A percentile compares a stretch with the other conserved stretches of the same genome.
These are phyloP conservation scores for Orthosia gracilis DNA, from an alignment of 2,888 invertebrate genomes.

Conservation along the genomic window DNA sequence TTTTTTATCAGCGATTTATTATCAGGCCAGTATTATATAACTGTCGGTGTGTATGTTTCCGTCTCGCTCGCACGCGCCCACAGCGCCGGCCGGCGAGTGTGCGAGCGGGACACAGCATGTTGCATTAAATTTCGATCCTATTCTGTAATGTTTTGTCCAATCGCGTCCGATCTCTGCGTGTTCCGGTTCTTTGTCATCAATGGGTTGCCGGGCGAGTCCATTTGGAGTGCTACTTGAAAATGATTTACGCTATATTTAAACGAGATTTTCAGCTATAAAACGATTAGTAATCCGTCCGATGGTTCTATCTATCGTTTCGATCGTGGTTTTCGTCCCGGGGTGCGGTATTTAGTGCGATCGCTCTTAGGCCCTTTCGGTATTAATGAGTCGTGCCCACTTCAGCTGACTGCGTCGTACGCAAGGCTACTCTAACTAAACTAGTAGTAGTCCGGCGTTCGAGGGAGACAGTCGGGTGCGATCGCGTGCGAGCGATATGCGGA, in stretches of 20 bases:
- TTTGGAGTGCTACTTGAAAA: conserved; percentile 81
- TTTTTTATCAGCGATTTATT: conserved; percentile 90
- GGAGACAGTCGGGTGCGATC: conserved; percentile 78
- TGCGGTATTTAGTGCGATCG: conserved; percentile 78
- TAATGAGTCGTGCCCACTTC: conserved; percentile 88
- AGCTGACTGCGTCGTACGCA: conserved; percentile 91
- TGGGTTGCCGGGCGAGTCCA: conserved; percentile 93
- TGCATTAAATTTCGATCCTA: conserved; percentile 90
- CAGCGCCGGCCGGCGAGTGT: conserved; percentile 53
- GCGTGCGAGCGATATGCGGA: conserved; percentile 79
- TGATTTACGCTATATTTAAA: conserved; percentile 81
- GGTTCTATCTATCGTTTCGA: conserved; percentile 54
- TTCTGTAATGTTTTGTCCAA: conserved; percentile 91
- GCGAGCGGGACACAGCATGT: conserved; percentile 80
- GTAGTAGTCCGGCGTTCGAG: conserved; percentile 86
- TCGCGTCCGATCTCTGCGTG: conserved; percentile 91
- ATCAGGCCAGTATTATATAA: conserved; percentile 89
- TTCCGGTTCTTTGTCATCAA: conserved; percentile 94
- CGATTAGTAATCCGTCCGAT: conserved; percentile 53
- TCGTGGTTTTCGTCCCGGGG: conserved; percentile 58
- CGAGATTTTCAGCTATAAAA: conserved; percentile 68
- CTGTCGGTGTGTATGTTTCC: conserved; percentile 74
- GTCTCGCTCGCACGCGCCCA: conserved; percentile 76
- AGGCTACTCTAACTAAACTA: conserved; percentile 86
- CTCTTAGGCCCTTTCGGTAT: conserved; percentile 84